A percentile compares a stretch with the other conserved stretches of the same genome.
These are phyloP conservation scores for Gymnarchus niloticus DNA, from an alignment of 2,113 vertebrate species.

Conservation along the genomic window DNA sequence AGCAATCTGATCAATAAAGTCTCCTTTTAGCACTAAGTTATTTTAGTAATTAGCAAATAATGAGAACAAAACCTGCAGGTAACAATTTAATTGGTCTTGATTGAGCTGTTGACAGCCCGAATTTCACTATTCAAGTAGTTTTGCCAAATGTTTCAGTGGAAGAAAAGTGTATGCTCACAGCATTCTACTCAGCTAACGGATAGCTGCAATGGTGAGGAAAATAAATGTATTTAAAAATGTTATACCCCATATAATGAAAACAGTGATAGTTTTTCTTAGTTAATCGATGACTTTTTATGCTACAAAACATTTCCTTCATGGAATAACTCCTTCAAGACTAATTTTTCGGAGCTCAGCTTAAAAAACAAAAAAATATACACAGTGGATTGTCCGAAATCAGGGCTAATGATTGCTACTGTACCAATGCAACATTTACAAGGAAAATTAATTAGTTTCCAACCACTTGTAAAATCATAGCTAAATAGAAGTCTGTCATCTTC, in stretches of 20 bases:
- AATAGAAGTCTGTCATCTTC: not conserved
- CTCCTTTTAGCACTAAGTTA: not conserved
- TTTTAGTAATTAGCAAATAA: not conserved
- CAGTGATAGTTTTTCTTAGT: not conserved
- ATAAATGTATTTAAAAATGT: not conserved
- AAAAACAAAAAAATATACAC: not conserved
- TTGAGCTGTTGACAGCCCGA: not conserved
- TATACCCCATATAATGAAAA: not conserved
- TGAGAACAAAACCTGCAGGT: not conserved
- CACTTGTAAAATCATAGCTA: not conserved
- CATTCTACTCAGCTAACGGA: not conserved
- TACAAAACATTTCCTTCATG: not conserved
- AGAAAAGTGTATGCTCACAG: not conserved
- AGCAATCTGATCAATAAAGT: slow-evolving; percentile 8
- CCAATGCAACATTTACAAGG: not conserved
- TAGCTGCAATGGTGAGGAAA: too few species aligned
- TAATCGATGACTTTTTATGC: not conserved
- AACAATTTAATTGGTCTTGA: not conserved
- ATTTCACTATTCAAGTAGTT: not conserved
- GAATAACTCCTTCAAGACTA: not conserved
- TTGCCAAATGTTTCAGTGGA: not conserved
- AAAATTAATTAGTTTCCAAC: not conserved
- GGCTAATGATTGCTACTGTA: not conserved
- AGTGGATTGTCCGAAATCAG: not conserved
- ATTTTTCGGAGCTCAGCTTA: not conserved